A percentile compares a stretch with the other conserved stretches of the same genome.
These are phyloP conservation scores for Eleutherodactylus coqui DNA, from an alignment of 2,797 vertebrate genomes.

Conservation along the genomic window DNA sequence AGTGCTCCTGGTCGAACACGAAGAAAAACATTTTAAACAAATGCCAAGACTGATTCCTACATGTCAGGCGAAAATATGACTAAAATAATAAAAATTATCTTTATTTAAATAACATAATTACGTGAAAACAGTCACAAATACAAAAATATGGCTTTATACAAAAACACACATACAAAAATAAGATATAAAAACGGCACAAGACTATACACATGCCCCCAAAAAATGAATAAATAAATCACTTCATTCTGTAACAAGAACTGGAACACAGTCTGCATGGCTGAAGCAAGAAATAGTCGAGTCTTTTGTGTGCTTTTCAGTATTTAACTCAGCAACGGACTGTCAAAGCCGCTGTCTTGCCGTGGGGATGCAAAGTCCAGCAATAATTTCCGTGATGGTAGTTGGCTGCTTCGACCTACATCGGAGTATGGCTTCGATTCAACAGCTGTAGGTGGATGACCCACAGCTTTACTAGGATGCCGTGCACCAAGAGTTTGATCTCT, in stretches of 20 bases:
- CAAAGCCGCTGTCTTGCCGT: slow-evolving; percentile 72
- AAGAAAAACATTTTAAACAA: too few species aligned
- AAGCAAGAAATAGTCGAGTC: not conserved
- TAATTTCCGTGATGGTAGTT: slow-evolving; percentile 63
- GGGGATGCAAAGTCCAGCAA: slow-evolving; percentile 29
- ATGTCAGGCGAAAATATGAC: not conserved
- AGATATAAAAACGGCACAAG: not conserved
- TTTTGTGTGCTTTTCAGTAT: not conserved
- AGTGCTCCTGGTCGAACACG: too few species aligned
- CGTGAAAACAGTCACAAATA: slow-evolving; percentile 33
- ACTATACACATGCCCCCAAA: slow-evolving; percentile 5
- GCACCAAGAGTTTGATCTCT: slow-evolving; percentile 50
- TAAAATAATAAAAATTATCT: slow-evolving; percentile 20
- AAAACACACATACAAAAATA: slow-evolving; percentile 33
- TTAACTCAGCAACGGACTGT: slow-evolving; percentile 66
- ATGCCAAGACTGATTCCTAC: not conserved
- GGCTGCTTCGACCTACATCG: slow-evolving; percentile 56
- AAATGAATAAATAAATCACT: slow-evolving; percentile 19
- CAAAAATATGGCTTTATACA: slow-evolving; percentile 41
- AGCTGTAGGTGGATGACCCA: slow-evolving; percentile 42
- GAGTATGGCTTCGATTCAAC: slow-evolving; percentile 12
- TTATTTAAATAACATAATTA: slow-evolving; percentile 45
- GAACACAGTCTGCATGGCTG: not conserved
- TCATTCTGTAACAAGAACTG: not conserved
- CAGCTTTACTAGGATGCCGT: slow-evolving; percentile 45